Evolutionary conservation across 2,113 vertebrate genomes (phyloP), one percentile per base, ranked within the genome.

Genomic region (Ranitomeya variabilis): DNA sequence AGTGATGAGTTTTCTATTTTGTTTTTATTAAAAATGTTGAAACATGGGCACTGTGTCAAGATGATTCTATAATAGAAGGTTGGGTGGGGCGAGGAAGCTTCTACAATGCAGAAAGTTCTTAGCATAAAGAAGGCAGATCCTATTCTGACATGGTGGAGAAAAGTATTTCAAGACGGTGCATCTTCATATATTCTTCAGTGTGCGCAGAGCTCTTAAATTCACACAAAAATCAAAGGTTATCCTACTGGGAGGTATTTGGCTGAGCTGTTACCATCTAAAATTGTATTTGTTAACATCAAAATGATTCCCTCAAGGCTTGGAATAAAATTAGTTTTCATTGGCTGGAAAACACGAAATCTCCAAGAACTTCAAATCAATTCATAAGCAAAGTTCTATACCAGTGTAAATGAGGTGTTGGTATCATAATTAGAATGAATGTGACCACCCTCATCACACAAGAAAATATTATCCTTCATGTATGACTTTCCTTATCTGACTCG

Each of bases 21-120:
- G 95, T 95, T 96, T 95, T 96, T 96, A 96, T 96, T 96, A 96
- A 95, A 96, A 96, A 96, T 94, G 94, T 95, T 96, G 94, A 95
- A 95, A 95, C 94, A 94, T 94, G 92, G 94, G 93, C 92, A 60
- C 90, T 93, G 88, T 94, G 94, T 95, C 95, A 95, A 95, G 95
- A 95, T 95, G 94, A 95, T 94, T 96, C 95, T 95, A 94, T 95
- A 95, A 95, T 95, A 94, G 94, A 94, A 95, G 91, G 90, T 92
- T 95, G 93, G 95, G 95, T 94, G 93, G 94, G 92, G 93, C 93
- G 92, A 95, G 93, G 90, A 94, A 94, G 92, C 91, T 95, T 94
- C 94, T 90, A 88, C 89, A 91, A 88, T 93, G 94, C 94, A 94
- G 93, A 94, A 95, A 94, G 89, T 92, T 93, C 94, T 95, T 95